Percentiles rank a stretch among this genome's conserved stretches.
These are phyloP conservation scores for Elgaria multicarinata DNA, from an alignment of 2,113 vertebrate species.

Conservation along the genomic window DNA sequence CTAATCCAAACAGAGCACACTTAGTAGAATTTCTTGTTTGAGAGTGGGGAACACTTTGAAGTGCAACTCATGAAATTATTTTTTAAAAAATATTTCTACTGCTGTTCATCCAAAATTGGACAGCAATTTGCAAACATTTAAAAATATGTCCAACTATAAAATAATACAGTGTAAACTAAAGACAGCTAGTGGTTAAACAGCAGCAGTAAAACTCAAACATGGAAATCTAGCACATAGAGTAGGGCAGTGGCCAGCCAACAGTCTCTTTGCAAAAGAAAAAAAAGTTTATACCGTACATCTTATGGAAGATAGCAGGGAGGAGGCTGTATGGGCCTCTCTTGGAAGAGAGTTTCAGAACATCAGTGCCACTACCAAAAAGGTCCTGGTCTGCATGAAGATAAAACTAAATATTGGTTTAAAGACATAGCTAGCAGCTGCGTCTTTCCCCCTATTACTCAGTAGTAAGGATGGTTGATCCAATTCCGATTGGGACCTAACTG, in stretches of 20 bases:
- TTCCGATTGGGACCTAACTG: too few relatives aligned
- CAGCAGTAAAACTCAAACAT: not conserved
- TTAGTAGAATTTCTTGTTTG: slow-evolving; percentile 22
- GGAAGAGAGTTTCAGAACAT: not conserved
- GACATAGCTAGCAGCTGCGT: not conserved
- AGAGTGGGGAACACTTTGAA: slow-evolving; percentile 37
- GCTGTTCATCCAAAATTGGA: not conserved
- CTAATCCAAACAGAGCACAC: not conserved
- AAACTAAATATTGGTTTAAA: not conserved
- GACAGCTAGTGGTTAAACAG: not conserved
- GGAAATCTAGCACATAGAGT: too few relatives aligned
- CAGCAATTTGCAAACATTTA: not conserved
- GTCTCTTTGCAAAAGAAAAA: not conserved
- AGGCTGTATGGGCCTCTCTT: not conserved
- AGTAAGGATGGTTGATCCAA: too few relatives aligned
- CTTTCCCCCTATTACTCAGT: not conserved
- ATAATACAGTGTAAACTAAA: not conserved
- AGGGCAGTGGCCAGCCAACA: not conserved
- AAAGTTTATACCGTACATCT: not conserved
- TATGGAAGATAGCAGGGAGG: not conserved
- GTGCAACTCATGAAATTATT: slow-evolving; percentile 21
- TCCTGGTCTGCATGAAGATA: not conserved
- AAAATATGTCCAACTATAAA: not conserved
- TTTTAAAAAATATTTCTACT: not conserved
- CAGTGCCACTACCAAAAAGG: not conserved